These are phyloP conservation scores for Diachasma alloeum DNA, from an alignment of 1,140 invertebrate genomes.

Conservation along the genomic window DNA sequence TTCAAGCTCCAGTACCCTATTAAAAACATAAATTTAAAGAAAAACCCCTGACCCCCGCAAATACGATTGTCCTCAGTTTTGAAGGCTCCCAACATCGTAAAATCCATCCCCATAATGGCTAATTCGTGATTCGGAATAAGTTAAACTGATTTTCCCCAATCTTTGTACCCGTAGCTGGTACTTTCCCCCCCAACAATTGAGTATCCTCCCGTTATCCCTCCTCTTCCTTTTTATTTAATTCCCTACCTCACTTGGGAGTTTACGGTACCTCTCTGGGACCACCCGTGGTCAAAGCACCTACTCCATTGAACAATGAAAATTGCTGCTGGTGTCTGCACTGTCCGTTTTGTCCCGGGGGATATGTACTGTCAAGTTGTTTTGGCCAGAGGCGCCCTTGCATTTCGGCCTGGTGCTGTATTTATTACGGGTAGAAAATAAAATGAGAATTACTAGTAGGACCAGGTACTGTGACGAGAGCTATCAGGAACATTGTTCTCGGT, in stretches of 20 bases:
- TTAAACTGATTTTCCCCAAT: constrained; percentile 46
- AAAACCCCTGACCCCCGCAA: constrained; percentile 32
- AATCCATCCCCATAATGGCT: constrained; percentile 37
- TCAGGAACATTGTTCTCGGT: neutral
- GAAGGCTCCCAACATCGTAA: neutral
- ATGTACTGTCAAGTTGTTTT: neutral
- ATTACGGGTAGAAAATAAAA: neutral
- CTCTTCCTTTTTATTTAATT: neutral
- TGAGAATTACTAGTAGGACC: neutral
- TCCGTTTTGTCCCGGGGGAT: neutral
- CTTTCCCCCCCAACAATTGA: constrained; percentile 3
- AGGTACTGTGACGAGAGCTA: neutral
- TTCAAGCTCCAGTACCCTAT: constrained; percentile 19
- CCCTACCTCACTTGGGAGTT: neutral
- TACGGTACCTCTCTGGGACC: neutral
- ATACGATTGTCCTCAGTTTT: constrained; percentile 33
- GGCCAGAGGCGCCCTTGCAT: neutral
- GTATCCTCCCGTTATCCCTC: neutral
- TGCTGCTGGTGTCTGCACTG: constrained; percentile 20
- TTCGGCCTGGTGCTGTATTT: neutral
- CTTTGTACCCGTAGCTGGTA: constrained; percentile 28
- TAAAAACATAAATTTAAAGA: constrained; percentile 54
- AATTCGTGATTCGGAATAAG: constrained; percentile 59
- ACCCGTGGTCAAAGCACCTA: neutral
- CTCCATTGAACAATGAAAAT: constrained; percentile 13